Base-by-base conservation (phyloP, 1,140 invertebrate genomes). In the Euwallacea similis region DNA sequence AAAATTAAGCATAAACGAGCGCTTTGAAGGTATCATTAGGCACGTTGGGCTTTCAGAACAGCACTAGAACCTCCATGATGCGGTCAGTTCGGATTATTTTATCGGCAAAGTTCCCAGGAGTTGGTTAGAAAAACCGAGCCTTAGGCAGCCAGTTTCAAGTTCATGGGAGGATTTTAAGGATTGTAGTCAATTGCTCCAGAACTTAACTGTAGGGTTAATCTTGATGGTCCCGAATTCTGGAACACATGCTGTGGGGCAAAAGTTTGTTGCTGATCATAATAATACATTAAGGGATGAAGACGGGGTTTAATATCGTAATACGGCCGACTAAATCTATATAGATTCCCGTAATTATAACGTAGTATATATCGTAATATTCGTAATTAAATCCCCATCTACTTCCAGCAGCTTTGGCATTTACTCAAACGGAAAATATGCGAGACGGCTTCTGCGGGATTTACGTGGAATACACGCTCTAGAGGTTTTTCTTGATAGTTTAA, bases 351-450 rank as follows among this genome's bases (percentile, higher is more conserved):
- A 79, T 80, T 78, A 79, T 79, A 79, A 80, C 79, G 76, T 79
- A 33, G 21, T 33, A 79, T 79, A 79, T 77, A 78, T 70, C 50
- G 61, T 65, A 64, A 70, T 70, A 70, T 71, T 80, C 76, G 78
- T 80, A 80, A 80, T 80, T 80, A 80, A 79, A 80, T 80, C 76
- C 76, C 77, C 75, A 76, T 79, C 77, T 76, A 77, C 75, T 78
- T 76, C 76, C 72, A 76, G 73, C 76, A 67, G 77, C 79, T 80
- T 80, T 79, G 71, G 76, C 41, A 73, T 67, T 74, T 72, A 75
- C 54, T 75, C 76, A 73, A 71, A 66, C 73, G 74, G 75, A 79
- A 72, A 72, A 68, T 72, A 13, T 50, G 46, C 46, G 13, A 62
- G 13, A 64, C 62, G 43, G 50, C 50, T 50, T 64, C 43, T 64